Base-by-base conservation (phyloP, 2,797 vertebrate genomes). In the Falco biarmicus region DNA sequence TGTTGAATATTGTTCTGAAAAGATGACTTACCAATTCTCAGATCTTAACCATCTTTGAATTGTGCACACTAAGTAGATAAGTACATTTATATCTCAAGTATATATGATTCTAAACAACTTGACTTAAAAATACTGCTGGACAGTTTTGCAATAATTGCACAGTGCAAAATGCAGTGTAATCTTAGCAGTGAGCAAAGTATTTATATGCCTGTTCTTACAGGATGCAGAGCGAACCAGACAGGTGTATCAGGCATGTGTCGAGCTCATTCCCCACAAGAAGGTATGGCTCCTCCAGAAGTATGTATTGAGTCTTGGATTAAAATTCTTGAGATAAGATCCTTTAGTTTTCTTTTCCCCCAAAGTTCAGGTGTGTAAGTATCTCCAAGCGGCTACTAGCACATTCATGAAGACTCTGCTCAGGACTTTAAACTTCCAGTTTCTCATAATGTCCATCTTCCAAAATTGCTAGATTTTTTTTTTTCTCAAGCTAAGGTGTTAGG, bases 251-350 rank as follows among this genome's bases (percentile, higher is more conserved):
- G 99, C 99, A 3, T 99, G 99, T 93, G 89, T 99, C 61, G 99
- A 99, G 87, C 98, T 99, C 88, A 98, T 99, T 96, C 99, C 99
- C 29, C 99, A 99, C 97, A 99, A 99, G 97, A 99, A 99, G 99
- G 99, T 99, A 98, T 9, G 70, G 45, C 48, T 96, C 7, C 28
- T 94, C 2, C 47, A 41, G 39, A 29, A 43, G 14, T 15, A 70
- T 21, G 15, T 22, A 6, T 6, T 5, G 10, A 54, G 32, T 39
- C 50, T 53, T 66, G 25, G 34, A 8, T 48, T 69, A 13, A 80
- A 78, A 60, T 18, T n/a, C 8, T 5, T 10, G 19, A 47, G 6
- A 50, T 8, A 10, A 45, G 18, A 37, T 39, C 39, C 10, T 53
- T 65, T 15, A 3, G 3, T 34, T 83, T 51, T 34, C 19, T 51